Evolutionary conservation across 2,797 vertebrate genomes (phyloP).

Genomic region (Nasua narica): DNA sequence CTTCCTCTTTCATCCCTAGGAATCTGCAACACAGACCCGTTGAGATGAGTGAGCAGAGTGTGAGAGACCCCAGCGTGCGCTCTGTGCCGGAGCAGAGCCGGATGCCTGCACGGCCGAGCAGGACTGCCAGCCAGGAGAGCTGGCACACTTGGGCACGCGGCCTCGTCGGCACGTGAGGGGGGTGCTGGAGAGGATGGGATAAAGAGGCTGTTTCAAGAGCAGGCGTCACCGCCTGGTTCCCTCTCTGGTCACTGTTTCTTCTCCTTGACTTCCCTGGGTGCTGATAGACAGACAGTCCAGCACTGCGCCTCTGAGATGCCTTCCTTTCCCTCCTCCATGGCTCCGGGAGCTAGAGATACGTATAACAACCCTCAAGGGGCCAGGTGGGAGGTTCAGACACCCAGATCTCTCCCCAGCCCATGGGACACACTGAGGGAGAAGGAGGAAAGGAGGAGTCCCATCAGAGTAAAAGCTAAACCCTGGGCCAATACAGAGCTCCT

Average conservation of each 20-base stretch:
- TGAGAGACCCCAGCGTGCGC: not conserved
- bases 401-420: not conserved
- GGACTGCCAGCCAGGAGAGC: constrained; percentile 32
- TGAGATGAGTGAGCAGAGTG: constrained; percentile 12
- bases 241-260: constrained; percentile 21
- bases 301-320: not conserved
- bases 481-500: not conserved
- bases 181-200: not conserved
- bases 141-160: constrained; percentile 40
- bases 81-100: constrained; percentile 14
- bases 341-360: not conserved
- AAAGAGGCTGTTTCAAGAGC: constrained; percentile 4
- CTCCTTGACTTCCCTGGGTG: not conserved
- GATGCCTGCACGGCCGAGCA: not conserved
- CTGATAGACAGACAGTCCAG: not conserved
- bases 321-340: not conserved
- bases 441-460: not conserved
- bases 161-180: not conserved
- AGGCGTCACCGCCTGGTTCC: constrained; percentile 10
- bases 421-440: not conserved
- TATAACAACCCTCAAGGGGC: not conserved
- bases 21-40: not conserved
- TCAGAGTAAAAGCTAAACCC: not conserved
- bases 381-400: not conserved
- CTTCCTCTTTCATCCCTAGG: not conserved